Base-by-base conservation (phyloP, 1,140 invertebrate species). In the Conus betulinus region DNA sequence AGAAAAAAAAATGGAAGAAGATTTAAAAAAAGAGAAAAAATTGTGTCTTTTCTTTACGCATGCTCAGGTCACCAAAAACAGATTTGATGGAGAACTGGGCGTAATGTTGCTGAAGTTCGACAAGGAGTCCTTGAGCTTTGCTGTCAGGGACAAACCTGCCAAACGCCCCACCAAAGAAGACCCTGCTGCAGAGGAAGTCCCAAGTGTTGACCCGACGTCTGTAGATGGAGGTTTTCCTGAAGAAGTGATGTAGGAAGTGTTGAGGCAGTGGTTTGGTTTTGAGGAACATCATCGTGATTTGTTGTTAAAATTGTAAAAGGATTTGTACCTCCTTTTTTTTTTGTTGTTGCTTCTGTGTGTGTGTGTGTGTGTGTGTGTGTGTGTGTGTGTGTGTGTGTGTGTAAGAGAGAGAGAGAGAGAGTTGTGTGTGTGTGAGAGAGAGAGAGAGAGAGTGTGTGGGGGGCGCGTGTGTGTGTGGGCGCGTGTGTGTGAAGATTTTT, bases 41-140 rank as follows among this genome's bases (percentile, higher is more conserved):
- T 5, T 7, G 13, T 25, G 25, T 23, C 71, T 23, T 39, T 39
- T 39, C 71, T n/a, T 74, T 74, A 13, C 23, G 13, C n/a, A 78
- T 27, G n/a, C 39, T 5, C 76, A 98, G 97, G 95, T 99, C 55
- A 97, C 97, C 0, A 99, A 99, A 95, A 99, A 99, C 96, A 95
- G 98, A 71, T 99, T 97, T 93, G 98, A 97, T 92, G 98, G 98
- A 20, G 98, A 99, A 39, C 96, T 99, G 79, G 99, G 99, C 25
- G 96, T 98, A 13, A n/a, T 99, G 95, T 95, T 97, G 0, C 95
- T 99, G 79, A 97, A 98, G 82, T 99, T 99, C 94, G 97, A 99
- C 93, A 98, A 98, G 94, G 96, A 97, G 51, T 96, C 96, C 63
- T 96, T 98, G 11, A 99, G 98, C 95, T 99, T 94, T 91, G 88